Evolutionary conservation across 1,140 invertebrate species (phyloP), one percentile per base, ranked within the genome.

Genomic region (Heliothis virescens): DNA sequence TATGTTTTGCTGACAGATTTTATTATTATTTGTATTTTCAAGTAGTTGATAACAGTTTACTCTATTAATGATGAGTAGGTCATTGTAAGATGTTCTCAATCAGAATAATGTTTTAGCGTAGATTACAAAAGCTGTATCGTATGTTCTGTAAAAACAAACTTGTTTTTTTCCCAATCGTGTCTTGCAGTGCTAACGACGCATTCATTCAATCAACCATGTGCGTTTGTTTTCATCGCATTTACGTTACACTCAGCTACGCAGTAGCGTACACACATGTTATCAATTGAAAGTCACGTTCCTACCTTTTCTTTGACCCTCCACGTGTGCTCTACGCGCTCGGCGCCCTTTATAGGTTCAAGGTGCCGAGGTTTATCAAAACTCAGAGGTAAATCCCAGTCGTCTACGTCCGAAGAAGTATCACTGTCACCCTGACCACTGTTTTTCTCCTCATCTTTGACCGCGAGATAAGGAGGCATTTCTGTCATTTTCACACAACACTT

Each of bases 301-400:
- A 98, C 98, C 95, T 98, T 96, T 94, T 99, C 98, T 95, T 98
- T 98, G 96, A 98, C 97, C 87, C 98, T 95, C 98, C 98, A 99
- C 88, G 97, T 97, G 84, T 98, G 97, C 16, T 97, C 96, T 71
- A 97, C 95, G 72, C 96, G 96, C 88, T 97, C 96, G 26, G 96
- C 95, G 18, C 97, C 97, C 90, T 97, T 96, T 79, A 98, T 98
- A 55, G 96, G 95, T 86, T 98, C 97, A 52, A 94, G 95, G 89
- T 99, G 98, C 81, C 98, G 95, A 69, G 96, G 96, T 86, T 97
- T 95, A 81, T 95, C 95, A 88, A 97, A 97, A 81, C 96, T 96
- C 21, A 97, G 82, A 47, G 96, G 96, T 87, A 97, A 92, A 87
- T 96, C 95, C 95, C 96, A 96, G 86, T 97, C 96, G 83, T 89